Conservation (phyloP, 2,797 vertebrate genomes). For the Etheostoma nigrum region DNA sequence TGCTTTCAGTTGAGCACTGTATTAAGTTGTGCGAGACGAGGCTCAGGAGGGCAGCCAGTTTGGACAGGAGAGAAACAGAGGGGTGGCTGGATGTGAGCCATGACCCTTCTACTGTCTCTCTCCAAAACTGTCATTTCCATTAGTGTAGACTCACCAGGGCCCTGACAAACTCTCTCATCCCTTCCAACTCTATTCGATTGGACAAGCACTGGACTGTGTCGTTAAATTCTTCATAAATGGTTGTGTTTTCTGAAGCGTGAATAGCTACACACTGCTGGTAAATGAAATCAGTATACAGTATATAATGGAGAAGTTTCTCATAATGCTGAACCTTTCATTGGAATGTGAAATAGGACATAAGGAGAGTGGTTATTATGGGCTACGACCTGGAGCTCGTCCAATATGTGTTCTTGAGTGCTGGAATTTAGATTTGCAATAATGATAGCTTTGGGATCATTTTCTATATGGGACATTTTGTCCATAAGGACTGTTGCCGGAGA, state of each 20-base stretch:
- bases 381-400: conserved; percentile 60
- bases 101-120: conserved; percentile 78
- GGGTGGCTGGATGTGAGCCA: conserved; percentile 77
- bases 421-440: conserved; percentile 71
- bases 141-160: conserved; percentile 75
- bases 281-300: conserved; percentile 60
- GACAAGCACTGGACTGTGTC: conserved; percentile 69
- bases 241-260: conserved; percentile 71
- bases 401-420: conserved; percentile 44
- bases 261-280: conserved; percentile 55
- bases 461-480: conserved; percentile 35
- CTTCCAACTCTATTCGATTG: conserved; percentile 74
- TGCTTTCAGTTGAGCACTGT: conserved; percentile 53
- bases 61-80: conserved; percentile 72
- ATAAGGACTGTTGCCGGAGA: conserved; percentile 45
- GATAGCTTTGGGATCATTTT: conserved; percentile 67
- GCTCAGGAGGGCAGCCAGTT: conserved; percentile 72
- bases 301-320: conserved; percentile 28
- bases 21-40: conserved; percentile 72
- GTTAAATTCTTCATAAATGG: conserved; percentile 75
- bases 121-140: conserved; percentile 82
- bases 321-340: conserved; percentile 31
- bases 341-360: conserved; percentile 60
- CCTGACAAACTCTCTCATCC: conserved; percentile 78
- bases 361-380: conserved; percentile 53